A percentile compares a stretch with the other conserved stretches of the same genome.
Evolutionary conservation across 2,888 invertebrate genomes (phyloP).

Genomic region (Watsonalla cultraria): DNA sequence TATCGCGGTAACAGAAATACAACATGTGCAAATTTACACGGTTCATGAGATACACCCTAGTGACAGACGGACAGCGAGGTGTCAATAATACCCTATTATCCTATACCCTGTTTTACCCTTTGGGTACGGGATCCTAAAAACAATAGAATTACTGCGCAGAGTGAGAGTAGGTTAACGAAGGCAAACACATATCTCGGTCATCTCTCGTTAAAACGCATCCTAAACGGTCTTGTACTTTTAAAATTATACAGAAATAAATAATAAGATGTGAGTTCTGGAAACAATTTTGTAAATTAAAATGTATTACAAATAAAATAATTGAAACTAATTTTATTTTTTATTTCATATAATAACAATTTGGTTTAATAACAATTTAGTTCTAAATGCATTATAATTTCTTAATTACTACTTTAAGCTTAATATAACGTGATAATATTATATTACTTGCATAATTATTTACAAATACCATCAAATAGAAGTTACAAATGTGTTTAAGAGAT

Average conservation of each 20-base stretch:
- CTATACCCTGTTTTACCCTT: no score
- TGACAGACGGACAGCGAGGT: no score
- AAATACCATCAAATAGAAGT: no score
- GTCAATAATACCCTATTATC: no score
- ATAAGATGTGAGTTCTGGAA: not conserved
- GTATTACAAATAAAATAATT: not conserved
- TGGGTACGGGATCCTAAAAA: no score
- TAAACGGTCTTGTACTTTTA: not conserved
- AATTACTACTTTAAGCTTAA: conserved; percentile 1
- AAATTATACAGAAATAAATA: not conserved
- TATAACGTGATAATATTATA: conserved; percentile 3
- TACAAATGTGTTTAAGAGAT: not conserved
- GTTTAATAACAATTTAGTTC: conserved; percentile 22
- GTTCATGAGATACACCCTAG: no score
- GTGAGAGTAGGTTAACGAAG: no score
- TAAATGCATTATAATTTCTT: conserved; percentile 32
- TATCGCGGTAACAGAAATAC: no score
- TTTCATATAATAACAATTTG: not conserved
- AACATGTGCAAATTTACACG: no score
- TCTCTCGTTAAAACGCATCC: no score
- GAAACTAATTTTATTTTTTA: not conserved
- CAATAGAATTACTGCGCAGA: no score
- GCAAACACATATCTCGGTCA: no score
- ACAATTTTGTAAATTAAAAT: conserved; percentile 1
- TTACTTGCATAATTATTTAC: not conserved